These are phyloP conservation scores for Dorcus parallelipipedus DNA, from an alignment of 2,888 invertebrate species.

Conservation along the genomic window DNA sequence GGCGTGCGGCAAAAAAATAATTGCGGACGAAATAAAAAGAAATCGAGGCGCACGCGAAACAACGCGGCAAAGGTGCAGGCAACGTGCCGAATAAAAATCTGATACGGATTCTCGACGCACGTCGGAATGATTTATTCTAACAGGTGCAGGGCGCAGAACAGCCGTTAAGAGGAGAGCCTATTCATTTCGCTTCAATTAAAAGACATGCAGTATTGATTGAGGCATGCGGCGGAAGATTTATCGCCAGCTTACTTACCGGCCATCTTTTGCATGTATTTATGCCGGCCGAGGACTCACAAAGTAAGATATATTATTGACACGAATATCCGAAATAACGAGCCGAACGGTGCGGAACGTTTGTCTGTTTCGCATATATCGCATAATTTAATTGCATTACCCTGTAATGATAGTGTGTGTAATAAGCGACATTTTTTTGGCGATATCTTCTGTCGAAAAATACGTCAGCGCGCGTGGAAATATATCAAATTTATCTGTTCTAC, in stretches of 20 bases:
- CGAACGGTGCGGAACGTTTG: no score
- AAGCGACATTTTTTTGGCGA: no score
- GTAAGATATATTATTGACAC: slow-evolving; percentile 15
- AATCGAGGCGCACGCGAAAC: not conserved
- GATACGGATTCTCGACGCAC: slow-evolving; percentile 13
- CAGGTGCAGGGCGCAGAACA: slow-evolving; percentile 13
- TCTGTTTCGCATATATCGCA: no score
- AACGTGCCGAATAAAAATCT: slow-evolving; percentile 16
- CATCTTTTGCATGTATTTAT: slow-evolving; percentile 10
- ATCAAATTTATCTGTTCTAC: no score
- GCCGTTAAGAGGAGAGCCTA: slow-evolving; percentile 16
- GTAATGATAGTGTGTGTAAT: no score
- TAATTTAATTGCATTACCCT: no score
- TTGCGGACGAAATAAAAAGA: not conserved
- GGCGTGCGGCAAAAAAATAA: not conserved
- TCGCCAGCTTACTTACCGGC: slow-evolving; percentile 11
- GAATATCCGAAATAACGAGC: not conserved
- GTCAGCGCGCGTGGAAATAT: no score
- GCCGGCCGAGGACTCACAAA: slow-evolving; percentile 3
- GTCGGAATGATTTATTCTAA: slow-evolving; percentile 18
- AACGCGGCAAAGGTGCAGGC: slow-evolving; percentile 2
- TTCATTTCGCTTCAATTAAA: slow-evolving; percentile 18
- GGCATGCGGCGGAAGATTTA: slow-evolving; percentile 14
- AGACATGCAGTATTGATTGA: slow-evolving; percentile 18
- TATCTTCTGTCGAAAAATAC: no score